Evolutionary conservation across 1,140 invertebrate species (phyloP).

Genomic region (Drosophila tristis): DNA sequence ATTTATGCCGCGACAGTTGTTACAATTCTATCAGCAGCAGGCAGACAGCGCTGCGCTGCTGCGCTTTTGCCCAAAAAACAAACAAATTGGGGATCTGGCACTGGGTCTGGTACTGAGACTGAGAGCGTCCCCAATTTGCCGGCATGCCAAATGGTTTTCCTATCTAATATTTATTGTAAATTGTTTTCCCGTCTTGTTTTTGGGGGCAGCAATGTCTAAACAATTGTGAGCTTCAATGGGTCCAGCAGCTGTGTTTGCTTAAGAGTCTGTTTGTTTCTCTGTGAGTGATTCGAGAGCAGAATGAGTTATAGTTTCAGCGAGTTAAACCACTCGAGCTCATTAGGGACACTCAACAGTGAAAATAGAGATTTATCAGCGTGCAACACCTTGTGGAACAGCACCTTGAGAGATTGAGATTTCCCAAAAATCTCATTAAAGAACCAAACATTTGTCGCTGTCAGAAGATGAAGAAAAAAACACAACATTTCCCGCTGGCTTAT

Average conservation of each 20-base stretch:
- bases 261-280: constrained; percentile 2
- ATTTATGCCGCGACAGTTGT: constrained; percentile 81
- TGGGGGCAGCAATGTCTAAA: constrained; percentile 48
- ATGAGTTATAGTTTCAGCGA: constrained; percentile 27
- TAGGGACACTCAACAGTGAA: constrained; percentile 27
- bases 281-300: constrained; percentile 10
- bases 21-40: constrained; percentile 74
- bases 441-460: constrained; percentile 44
- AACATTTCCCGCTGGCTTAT: constrained; percentile 41
- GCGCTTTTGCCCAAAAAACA: constrained; percentile 50
- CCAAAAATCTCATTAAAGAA: constrained; percentile 73
- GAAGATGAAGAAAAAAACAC: constrained; percentile 1
- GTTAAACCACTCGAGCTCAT: constrained; percentile 34
- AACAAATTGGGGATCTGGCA: constrained; percentile 65
- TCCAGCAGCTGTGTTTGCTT: constrained; percentile 61
- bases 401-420: constrained; percentile 57
- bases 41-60: not conserved
- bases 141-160: constrained; percentile 53
- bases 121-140: constrained; percentile 57
- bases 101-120: constrained; percentile 14
- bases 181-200: constrained; percentile 32
- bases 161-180: constrained; percentile 58
- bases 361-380: constrained; percentile 10
- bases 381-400: constrained; percentile 2
- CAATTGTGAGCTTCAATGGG: constrained; percentile 53